These are phyloP conservation scores for Melanerpes formicivorus DNA, from an alignment of 2,113 vertebrate genomes.

Conservation along the genomic window DNA sequence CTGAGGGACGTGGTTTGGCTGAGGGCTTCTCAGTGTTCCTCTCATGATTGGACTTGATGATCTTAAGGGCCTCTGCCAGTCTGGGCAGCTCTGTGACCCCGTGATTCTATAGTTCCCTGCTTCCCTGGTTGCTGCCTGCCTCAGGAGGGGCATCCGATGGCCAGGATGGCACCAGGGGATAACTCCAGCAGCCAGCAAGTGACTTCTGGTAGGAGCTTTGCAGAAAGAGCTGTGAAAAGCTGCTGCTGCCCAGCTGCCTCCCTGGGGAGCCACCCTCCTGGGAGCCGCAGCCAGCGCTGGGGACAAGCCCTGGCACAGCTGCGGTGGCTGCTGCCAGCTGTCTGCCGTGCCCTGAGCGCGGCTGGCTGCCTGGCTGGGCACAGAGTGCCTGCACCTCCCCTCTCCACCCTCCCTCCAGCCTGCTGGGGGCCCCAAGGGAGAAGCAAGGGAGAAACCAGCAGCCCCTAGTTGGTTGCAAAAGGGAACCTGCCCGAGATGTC, in stretches of 20 bases:
- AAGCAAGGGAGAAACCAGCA: neutral
- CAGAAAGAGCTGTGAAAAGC: neutral
- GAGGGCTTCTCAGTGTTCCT: no score
- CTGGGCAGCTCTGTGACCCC: no score
- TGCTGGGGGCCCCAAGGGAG: neutral
- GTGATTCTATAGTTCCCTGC: neutral
- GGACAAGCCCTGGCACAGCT: neutral
- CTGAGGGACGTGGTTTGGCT: no score
- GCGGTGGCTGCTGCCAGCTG: neutral
- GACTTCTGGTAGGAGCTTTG: neutral
- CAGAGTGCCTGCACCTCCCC: rapidly evolving
- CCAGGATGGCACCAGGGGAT: neutral
- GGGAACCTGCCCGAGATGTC: neutral
- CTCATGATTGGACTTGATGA: no score
- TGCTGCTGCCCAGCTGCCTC: neutral
- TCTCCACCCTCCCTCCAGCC: neutral
- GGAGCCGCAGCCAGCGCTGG: neutral
- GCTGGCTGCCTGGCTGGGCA: neutral
- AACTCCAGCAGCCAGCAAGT: neutral
- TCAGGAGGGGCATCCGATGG: neutral
- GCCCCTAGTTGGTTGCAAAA: rapidly evolving
- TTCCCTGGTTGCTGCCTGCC: neutral
- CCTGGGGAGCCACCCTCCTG: rapidly evolving
- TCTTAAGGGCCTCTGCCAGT: no score
- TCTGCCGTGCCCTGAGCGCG: neutral